phyloP scores from a whole-genome alignment of 2,113 vertebrate genomes.

The Rhipidura dahli region DNA sequence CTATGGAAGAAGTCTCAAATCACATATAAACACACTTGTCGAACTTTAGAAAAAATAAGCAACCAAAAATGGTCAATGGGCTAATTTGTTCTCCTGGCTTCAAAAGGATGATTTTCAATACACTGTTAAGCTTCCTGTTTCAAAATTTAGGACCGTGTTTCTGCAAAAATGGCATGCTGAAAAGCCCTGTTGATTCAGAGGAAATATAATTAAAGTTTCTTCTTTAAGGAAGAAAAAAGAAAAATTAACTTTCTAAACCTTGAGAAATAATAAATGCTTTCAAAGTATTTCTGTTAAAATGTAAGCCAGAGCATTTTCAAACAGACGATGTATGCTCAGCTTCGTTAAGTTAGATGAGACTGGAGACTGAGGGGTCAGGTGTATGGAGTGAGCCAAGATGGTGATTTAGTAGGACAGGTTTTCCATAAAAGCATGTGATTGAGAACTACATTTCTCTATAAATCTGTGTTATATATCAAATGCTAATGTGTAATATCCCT shows the following conservation, averaged over 20 bases:
- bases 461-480: conserved; percentile 52
- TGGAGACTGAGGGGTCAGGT: conserved; percentile 6
- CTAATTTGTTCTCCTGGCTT: background rate
- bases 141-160: background rate
- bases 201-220: background rate
- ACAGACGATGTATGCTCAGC: background rate
- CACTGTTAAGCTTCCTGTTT: background rate
- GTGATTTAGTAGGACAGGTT: conserved; percentile 55
- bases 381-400: background rate
- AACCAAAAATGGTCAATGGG: background rate
- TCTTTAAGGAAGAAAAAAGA: background rate
- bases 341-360: conserved; percentile 6
- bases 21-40: background rate
- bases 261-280: background rate
- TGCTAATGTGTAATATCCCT: conserved; percentile 40
- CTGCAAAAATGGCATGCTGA: background rate
- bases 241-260: background rate
- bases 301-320: background rate
- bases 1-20: background rate
- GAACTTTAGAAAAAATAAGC: background rate
- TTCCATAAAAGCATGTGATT: conserved; percentile 55
- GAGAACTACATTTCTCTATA: conserved; percentile 50
- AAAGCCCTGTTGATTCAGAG: background rate
- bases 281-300: background rate
- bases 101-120: background rate